phyloP scores from a whole-genome alignment of 2,888 invertebrate genomes.

The Eupithecia tripunctaria region DNA sequence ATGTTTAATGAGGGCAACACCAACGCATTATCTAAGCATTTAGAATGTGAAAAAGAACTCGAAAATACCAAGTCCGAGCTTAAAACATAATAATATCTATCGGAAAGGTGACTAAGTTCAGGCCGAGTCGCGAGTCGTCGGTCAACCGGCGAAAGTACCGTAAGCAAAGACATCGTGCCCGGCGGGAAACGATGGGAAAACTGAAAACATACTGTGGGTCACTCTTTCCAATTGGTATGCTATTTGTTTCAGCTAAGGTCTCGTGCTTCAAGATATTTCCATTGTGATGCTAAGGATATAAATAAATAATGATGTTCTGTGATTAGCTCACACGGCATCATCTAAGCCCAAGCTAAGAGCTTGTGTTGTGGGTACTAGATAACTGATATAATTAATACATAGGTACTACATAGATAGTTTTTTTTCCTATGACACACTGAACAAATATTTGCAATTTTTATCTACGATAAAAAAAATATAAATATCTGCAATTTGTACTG shows the following conservation, averaged over 20 bases:
- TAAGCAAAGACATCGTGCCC: slow-evolving; percentile 49
- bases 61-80: not conserved
- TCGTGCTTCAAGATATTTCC: not conserved
- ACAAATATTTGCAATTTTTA: no score
- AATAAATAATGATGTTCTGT: no score
- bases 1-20: not conserved
- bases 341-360: no score
- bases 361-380: no score
- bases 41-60: not conserved
- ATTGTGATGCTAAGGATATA: not conserved
- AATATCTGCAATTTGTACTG: no score
- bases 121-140: slow-evolving; percentile 42
- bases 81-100: slow-evolving; percentile 35
- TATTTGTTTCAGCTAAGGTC: not conserved
- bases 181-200: slow-evolving; percentile 42
- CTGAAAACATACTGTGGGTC: slow-evolving; percentile 25
- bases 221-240: slow-evolving; percentile 22
- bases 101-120: slow-evolving; percentile 45
- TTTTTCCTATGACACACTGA: no score
- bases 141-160: slow-evolving; percentile 70
- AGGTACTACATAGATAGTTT: no score
- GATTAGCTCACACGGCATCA: no score
- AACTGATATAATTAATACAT: no score
- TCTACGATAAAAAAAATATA: no score
- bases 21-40: not conserved